These are phyloP conservation scores for Cephalopachus bancanus DNA, from an alignment of 2,797 vertebrate genomes.

Conservation along the genomic window DNA sequence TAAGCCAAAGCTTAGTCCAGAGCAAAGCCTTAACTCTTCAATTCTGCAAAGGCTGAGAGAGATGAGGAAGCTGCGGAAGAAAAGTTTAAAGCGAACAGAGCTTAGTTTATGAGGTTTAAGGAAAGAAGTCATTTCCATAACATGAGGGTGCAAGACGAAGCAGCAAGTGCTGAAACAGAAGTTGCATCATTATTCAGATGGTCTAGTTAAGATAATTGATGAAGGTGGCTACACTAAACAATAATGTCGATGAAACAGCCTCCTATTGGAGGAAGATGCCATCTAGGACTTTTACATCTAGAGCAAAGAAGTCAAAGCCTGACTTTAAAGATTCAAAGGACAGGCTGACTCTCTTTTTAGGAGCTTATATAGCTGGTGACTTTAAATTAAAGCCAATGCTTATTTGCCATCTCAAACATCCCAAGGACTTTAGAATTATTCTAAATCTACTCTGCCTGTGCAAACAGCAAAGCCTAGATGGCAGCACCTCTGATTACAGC, in stretches of 20 bases:
- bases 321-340: background rate
- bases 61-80: background rate
- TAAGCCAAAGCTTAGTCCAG: background rate
- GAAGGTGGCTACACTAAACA: background rate
- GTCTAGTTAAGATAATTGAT: background rate
- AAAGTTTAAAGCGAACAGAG: background rate
- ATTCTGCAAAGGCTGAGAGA: too few species aligned
- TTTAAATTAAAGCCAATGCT: background rate
- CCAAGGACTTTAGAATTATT: background rate
- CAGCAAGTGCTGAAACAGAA: background rate
- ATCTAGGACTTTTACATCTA: background rate
- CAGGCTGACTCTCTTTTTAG: background rate
- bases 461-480: background rate
- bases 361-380: background rate
- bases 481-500: background rate
- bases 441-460: background rate
- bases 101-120: background rate
- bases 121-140: background rate
- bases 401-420: background rate
- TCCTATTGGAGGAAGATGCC: background rate
- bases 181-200: background rate
- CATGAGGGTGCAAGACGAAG: background rate
- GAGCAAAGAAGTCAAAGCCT: background rate
- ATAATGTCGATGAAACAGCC: background rate
- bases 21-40: background rate